Percentiles rank a stretch among this genome's conserved stretches.
phyloP scores from a whole-genome alignment of 1,140 invertebrate genomes.

The Paracyclopina nana region DNA sequence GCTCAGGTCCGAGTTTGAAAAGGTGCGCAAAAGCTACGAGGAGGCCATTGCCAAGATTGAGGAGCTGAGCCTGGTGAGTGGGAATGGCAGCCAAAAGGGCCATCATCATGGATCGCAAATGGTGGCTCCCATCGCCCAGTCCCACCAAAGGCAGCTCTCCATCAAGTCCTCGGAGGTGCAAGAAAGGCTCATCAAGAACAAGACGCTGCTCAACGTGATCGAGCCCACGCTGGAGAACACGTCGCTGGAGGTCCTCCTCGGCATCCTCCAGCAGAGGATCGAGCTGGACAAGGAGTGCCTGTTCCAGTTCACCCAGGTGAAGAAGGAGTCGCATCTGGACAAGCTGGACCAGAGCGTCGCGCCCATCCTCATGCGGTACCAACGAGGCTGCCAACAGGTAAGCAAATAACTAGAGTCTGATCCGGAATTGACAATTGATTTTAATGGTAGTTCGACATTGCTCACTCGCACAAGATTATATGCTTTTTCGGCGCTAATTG shows the following conservation, averaged over 20 bases:
- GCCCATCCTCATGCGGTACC: slow-evolving; percentile 58
- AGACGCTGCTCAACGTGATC: slow-evolving; percentile 60
- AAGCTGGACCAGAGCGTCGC: slow-evolving; percentile 36
- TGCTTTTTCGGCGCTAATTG: too few species aligned
- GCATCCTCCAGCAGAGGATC: slow-evolving; percentile 39
- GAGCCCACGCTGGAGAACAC: slow-evolving; percentile 40
- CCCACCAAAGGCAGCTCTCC: slow-evolving; percentile 66
- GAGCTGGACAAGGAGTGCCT: slow-evolving; percentile 47
- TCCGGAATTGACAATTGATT: too few species aligned
- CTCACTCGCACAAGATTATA: too few species aligned
- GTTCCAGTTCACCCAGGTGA: slow-evolving; percentile 44
- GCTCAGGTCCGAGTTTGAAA: slow-evolving; percentile 57
- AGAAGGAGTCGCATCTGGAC: slow-evolving; percentile 37
- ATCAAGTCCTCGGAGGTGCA: slow-evolving; percentile 55
- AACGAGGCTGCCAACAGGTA: slow-evolving; percentile 49
- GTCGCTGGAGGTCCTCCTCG: slow-evolving; percentile 34
- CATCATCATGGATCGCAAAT: slow-evolving; percentile 12
- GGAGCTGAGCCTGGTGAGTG: slow-evolving; percentile 20
- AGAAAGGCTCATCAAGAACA: slow-evolving; percentile 72
- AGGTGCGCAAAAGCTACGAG: slow-evolving; percentile 36
- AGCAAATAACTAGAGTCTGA: too few species aligned
- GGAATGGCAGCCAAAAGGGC: slow-evolving; percentile 17
- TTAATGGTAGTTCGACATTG: too few species aligned
- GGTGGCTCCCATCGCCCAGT: slow-evolving; percentile 53
- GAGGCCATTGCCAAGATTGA: slow-evolving; percentile 8